Percentiles rank a stretch among this genome's conserved stretches.
phyloP scores from a whole-genome alignment of 2,888 invertebrate species.

The Zygothrica quintamaculata region DNA sequence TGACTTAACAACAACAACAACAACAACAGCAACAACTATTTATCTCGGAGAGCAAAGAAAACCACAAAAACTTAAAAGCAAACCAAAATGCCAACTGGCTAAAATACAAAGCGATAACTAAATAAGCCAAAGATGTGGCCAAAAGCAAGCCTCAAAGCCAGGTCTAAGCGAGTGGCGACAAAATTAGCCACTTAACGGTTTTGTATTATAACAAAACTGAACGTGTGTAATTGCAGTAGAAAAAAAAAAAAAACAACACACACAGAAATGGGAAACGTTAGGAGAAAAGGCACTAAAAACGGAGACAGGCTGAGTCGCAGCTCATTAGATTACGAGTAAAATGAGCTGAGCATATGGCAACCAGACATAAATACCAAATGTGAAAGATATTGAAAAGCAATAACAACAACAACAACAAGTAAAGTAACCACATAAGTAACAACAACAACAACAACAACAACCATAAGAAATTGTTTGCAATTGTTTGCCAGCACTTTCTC shows the following conservation, averaged over 20 bases:
- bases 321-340: conserved; percentile 71
- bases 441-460: conserved; percentile 5
- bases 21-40: conserved; percentile 14
- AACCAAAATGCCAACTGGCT: conserved; percentile 21
- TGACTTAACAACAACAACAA: conserved; percentile 14
- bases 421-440: conserved; percentile 8
- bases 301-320: conserved; percentile 29
- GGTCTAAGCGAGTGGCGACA: conserved; percentile 58
- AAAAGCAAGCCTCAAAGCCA: conserved; percentile 18
- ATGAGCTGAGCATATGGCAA: conserved; percentile 26
- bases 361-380: conserved; percentile 61
- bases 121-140: conserved; percentile 31
- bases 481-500: conserved; percentile 69
- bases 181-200: conserved; percentile 77
- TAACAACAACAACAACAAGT: conserved; percentile 20
- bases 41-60: conserved; percentile 23
- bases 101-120: conserved; percentile 32
- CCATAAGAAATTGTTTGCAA: conserved; percentile 27
- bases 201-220: conserved; percentile 52
- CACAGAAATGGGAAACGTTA: too few species aligned
- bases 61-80: conserved; percentile 24
- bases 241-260: conserved; percentile 16
- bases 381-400: conserved; percentile 66
- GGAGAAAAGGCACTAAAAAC: conserved; percentile 43
- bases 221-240: conserved; percentile 29